Evolutionary conservation across 2,888 invertebrate genomes (phyloP), one percentile per base, ranked within the genome.

Genomic region (Drosophila infuscata): DNA sequence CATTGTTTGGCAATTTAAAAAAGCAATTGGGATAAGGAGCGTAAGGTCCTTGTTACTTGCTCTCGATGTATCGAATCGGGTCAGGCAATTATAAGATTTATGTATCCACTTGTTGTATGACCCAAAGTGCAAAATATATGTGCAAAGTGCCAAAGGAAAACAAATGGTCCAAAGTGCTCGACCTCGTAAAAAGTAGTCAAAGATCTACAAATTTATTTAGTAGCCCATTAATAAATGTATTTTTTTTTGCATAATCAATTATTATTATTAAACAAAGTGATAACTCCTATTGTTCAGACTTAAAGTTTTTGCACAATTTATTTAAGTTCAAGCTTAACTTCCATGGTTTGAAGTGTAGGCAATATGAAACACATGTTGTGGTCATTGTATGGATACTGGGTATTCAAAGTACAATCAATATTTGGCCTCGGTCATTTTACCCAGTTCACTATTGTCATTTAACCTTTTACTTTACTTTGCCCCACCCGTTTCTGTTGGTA

Each of bases 11-110:
- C 61, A 62, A 74, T 80, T 80, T 77, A 67, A 81, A 72, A 64
- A 43, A 57, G 48, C 41, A 4, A 56, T 67, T 49, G 52, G 65
- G 12, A 62, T 56, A 43, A 54, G 59, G 30, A 32, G 59, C 41
- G 58, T 15, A 61, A 59, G 46, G 48, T 51, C 63, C 17, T 62
- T 54, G 66, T 32, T 41, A 52, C 29, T 48, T 54, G 56, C 59
- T 78, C 79, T 81, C 81, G 58, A 69, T 61, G 70, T 63, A 57
- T 49, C 60, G 67, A 58, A 70, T 71, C 69, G 63, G 76, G 79
- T 73, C 77, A 63, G 59, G 67, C 73, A 83, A 83, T 79, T 86
- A 86, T 70, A 83, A 69, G 82, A 83, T 83, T 84, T 81, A 87
- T 83, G 66, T 36, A 69, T 81, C 71, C 79, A 76, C 76, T 86